Conservation (phyloP, 2,888 invertebrate genomes). For the Priocnemis perturbator region DNA sequence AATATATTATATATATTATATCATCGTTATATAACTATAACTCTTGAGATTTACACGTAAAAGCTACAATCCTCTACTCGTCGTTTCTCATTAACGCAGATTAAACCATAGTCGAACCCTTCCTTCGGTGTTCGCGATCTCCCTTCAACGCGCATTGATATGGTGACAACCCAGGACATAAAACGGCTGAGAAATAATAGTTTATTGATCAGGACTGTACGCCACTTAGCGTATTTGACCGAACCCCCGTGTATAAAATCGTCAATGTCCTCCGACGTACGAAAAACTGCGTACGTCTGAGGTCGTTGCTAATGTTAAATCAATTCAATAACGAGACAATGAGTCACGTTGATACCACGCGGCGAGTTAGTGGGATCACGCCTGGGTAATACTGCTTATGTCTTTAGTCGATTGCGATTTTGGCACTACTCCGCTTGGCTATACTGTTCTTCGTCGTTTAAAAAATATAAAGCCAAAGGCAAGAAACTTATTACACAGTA, state of each 20-base stretch:
- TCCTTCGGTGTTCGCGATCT: not conserved
- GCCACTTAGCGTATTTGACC: no score
- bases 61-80: constrained; percentile 46
- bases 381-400: constrained; percentile 46
- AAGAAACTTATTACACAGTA: not conserved
- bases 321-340: not conserved
- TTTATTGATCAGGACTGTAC: no score
- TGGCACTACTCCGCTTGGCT: not conserved
- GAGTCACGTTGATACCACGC: not conserved
- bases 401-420: constrained; percentile 5
- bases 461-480: not conserved
- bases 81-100: constrained; percentile 23
- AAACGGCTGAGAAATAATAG: not conserved
- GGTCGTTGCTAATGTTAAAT: not conserved
- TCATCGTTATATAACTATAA: constrained; percentile 69
- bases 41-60: constrained; percentile 70
- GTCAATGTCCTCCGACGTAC: no score
- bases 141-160: not conserved
- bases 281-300: not conserved
- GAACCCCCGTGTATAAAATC: no score
- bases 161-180: not conserved
- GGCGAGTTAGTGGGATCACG: constrained; percentile 13
- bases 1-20: constrained; percentile 72
- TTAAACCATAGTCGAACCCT: constrained; percentile 17
- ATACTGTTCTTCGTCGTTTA: not conserved